These are phyloP conservation scores for Aphodius sticticus DNA, from an alignment of 2,888 invertebrate species.

Conservation along the genomic window DNA sequence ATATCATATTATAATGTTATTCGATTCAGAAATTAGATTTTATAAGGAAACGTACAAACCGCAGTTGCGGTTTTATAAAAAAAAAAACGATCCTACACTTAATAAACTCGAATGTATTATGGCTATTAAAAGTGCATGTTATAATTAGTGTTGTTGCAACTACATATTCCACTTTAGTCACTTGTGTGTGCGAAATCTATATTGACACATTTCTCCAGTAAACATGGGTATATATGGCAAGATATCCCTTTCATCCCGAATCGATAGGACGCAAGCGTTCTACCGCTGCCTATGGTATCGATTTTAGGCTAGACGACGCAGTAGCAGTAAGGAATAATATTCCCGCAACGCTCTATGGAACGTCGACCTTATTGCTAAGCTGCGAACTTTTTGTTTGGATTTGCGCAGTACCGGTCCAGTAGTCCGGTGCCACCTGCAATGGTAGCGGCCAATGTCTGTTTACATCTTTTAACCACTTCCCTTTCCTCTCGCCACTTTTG, in stretches of 20 bases:
- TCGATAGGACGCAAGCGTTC: slow-evolving; percentile 36
- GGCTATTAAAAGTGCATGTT: no score
- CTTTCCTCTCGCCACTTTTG: slow-evolving; percentile 6
- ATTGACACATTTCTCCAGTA: slow-evolving; percentile 21
- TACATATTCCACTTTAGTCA: neutral
- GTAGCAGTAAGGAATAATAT: slow-evolving; percentile 26
- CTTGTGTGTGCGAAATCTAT: slow-evolving; percentile 12
- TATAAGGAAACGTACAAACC: no score
- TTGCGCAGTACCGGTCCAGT: slow-evolving; percentile 26
- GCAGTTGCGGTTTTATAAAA: no score
- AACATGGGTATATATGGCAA: slow-evolving; percentile 15
- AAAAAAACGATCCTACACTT: no score
- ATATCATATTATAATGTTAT: no score
- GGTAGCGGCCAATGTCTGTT: slow-evolving; percentile 25
- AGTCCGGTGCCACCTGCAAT: neutral
- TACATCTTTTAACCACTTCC: slow-evolving; percentile 11
- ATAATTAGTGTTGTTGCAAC: no score
- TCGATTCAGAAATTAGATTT: no score
- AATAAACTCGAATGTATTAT: no score
- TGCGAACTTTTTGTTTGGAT: slow-evolving; percentile 30
- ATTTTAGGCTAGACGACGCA: slow-evolving; percentile 26
- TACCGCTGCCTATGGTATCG: slow-evolving; percentile 32
- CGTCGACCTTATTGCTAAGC: slow-evolving; percentile 24
- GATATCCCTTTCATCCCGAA: slow-evolving; percentile 35
- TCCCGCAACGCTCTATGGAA: slow-evolving; percentile 5